Base-by-base conservation (phyloP, 2,113 vertebrate species). In the Carlito syrichta region DNA sequence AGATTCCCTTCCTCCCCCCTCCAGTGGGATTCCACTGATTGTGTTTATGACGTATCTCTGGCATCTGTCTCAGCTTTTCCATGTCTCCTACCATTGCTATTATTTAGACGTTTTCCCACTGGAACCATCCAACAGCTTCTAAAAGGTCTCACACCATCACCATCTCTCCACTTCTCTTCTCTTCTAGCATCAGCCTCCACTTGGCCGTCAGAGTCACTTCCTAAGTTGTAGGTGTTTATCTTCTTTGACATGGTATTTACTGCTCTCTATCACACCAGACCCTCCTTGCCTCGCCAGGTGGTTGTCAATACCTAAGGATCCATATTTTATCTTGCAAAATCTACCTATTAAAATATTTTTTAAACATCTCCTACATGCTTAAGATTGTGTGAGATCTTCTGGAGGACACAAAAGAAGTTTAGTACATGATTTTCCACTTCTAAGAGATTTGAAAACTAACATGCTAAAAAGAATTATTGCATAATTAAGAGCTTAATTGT, bases 401-500 rank as follows among this genome's bases (percentile, higher is more conserved):
- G 22, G 30, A 81, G 32, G 52, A 45, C 50, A 83, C 48, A 74
- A 94, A 95, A 94, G 27, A 81, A 79, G 30, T 71, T 93, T 87
- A 60, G 4, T 66, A 35, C 27, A 60, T 89, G 79, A 86, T 74
- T 68, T n/a, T 94, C 60, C 69, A 84, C 32, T 93, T 82, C 12
- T 38, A 81, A 94, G 20, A 13, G 56, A 30, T 96, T 97, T 92
- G 71, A n/a, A 86, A 93, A 63, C 63, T 63, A 89, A 93, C 22
- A 17, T 40, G 50, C n/a, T 79, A 56, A 35, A 85, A 97, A 97
- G 66, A 94, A 92, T 89, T 87, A 69, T 60, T 73, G 20, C 32
- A 62, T 92, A 87, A 81, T 94, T 95, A 96, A 95, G 60, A 58
- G 27, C 30, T 86, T 88, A 95, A 87, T 89, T 95, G 35, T 85